These are phyloP conservation scores for Pterostichus madidus DNA, from an alignment of 2,888 invertebrate genomes.

Conservation along the genomic window DNA sequence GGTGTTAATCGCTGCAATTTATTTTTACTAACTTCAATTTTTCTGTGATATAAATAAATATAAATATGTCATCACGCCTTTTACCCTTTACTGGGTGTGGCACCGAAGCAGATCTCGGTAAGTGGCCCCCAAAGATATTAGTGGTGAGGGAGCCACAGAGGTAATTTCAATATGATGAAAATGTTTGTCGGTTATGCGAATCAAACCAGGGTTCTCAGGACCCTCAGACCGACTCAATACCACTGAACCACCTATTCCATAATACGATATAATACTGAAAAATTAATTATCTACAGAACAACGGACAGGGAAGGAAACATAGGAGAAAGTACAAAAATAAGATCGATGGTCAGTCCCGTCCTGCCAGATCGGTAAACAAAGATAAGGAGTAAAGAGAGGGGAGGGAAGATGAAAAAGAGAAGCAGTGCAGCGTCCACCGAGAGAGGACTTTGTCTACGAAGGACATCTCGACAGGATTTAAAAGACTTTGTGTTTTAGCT, in stretches of 20 bases:
- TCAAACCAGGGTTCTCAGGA: no score
- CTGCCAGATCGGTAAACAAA: conserved; percentile 30
- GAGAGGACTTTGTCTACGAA: conserved; percentile 20
- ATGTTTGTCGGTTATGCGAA: no score
- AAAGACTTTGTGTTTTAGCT: conserved; percentile 62
- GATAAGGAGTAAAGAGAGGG: neutral
- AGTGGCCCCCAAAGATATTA: no score
- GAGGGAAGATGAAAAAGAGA: neutral
- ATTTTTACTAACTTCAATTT: conserved; percentile 26
- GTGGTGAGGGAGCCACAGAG: no score
- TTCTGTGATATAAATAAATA: conserved; percentile 15
- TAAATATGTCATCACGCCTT: no score
- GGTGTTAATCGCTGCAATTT: conserved; percentile 14
- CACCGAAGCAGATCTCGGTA: no score
- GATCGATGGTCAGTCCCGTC: conserved; percentile 13
- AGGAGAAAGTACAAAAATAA: neutral
- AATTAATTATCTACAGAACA: conserved; percentile 1
- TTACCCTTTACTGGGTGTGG: no score
- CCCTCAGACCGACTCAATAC: no score
- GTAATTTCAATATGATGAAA: no score
- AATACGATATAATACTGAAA: conserved; percentile 22
- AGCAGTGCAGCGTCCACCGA: neutral
- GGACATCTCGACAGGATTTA: conserved; percentile 56
- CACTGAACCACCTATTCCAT: no score
- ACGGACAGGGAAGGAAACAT: neutral